phyloP scores from a whole-genome alignment of 2,888 invertebrate genomes.

The Nomada lathburiana region DNA sequence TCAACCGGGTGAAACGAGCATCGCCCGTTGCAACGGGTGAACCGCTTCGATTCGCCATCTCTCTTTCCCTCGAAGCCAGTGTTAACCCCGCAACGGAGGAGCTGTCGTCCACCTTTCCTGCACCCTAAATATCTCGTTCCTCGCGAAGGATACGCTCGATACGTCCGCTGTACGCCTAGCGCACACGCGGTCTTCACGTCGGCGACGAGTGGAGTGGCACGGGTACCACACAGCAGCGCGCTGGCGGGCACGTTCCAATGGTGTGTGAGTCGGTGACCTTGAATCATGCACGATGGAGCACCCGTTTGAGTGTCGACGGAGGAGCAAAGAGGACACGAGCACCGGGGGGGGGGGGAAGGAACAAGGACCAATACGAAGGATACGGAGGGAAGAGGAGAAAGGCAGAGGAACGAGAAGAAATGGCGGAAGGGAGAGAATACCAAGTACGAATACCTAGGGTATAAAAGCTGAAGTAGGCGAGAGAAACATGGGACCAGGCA shows the following conservation, averaged over 20 bases:
- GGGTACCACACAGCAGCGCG: background rate
- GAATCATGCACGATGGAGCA: constrained; percentile 74
- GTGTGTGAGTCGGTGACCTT: constrained; percentile 71
- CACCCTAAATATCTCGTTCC: constrained; percentile 23
- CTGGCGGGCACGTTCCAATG: constrained; percentile 27
- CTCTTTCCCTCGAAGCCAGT: background rate
- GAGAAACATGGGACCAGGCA: constrained; percentile 28
- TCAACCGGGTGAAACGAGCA: constrained; percentile 4
- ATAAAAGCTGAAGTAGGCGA: constrained; percentile 17
- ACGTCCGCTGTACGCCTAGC: constrained; percentile 23
- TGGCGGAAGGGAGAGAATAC: constrained; percentile 19
- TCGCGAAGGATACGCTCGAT: constrained; percentile 31
- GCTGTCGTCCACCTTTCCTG: background rate
- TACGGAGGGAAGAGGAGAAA: constrained; percentile 39
- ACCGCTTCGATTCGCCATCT: background rate
- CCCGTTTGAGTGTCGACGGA: constrained; percentile 52
- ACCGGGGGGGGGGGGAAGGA: constrained; percentile 25
- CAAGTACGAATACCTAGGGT: constrained; percentile 5
- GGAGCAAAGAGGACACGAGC: constrained; percentile 34
- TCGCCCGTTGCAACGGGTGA: background rate
- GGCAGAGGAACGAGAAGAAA: constrained; percentile 25
- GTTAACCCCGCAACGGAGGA: background rate
- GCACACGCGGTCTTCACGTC: constrained; percentile 15
- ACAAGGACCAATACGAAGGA: constrained; percentile 46
- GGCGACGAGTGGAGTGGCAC: constrained; percentile 6